Percentiles rank a stretch among this genome's conserved stretches.
Evolutionary conservation across 2,888 invertebrate genomes (phyloP).

Genomic region (Melinaea menophilus): DNA sequence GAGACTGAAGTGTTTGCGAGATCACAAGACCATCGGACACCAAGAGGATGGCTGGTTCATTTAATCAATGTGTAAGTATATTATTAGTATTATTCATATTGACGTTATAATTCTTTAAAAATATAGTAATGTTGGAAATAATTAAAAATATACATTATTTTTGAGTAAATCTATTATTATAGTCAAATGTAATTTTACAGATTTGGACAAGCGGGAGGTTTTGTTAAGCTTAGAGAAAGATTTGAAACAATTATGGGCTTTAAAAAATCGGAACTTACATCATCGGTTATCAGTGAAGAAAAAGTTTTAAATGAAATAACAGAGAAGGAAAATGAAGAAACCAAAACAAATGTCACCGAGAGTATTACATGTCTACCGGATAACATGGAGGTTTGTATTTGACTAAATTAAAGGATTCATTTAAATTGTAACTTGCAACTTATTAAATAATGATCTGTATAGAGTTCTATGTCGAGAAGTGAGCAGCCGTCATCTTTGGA

Average conservation of each 20-base stretch:
- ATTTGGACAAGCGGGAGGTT: constrained; percentile 94
- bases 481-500: constrained; percentile 67
- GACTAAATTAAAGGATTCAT: constrained; percentile 24
- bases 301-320: constrained; percentile 63
- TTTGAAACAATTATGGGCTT: constrained; percentile 85
- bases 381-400: constrained; percentile 47
- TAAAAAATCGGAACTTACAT: constrained; percentile 69
- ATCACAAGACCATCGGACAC: constrained; percentile 88
- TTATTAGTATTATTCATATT: neutral
- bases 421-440: constrained; percentile 15
- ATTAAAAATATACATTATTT: too few species aligned
- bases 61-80: constrained; percentile 86
- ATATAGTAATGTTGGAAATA: too few species aligned
- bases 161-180: neutral
- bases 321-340: constrained; percentile 63
- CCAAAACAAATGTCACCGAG: constrained; percentile 50
- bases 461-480: constrained; percentile 51
- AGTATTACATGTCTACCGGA: constrained; percentile 39
- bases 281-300: constrained; percentile 62
- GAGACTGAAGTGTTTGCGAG: constrained; percentile 80
- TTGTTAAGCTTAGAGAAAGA: constrained; percentile 89
- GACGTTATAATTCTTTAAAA: too few species aligned
- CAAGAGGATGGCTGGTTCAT: constrained; percentile 97
- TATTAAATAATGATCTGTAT: neutral
- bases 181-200: constrained; percentile 51